Evolutionary conservation across 2,888 invertebrate genomes (phyloP).

Genomic region (Syritta pipiens): DNA sequence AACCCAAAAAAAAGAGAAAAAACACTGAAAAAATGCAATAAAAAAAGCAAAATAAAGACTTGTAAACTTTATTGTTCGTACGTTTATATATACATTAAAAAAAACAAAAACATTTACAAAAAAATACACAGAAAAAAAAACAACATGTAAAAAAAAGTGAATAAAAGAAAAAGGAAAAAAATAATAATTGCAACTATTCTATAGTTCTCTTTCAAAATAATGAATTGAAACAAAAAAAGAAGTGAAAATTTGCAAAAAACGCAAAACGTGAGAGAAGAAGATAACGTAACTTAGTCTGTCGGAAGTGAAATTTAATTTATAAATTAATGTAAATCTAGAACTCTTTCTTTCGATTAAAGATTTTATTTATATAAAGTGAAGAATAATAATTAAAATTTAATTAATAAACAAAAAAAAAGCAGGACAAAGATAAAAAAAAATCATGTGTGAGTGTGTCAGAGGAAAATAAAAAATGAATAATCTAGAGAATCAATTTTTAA

Average conservation of each 20-base stretch:
- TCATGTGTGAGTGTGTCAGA: conserved; percentile 55
- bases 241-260: conserved; percentile 16
- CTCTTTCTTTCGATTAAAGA: conserved; percentile 38
- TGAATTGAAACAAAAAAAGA: conserved; percentile 38
- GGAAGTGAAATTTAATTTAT: conserved; percentile 64
- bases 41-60: conserved; percentile 79
- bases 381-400: conserved; percentile 25
- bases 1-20: conserved; percentile 54
- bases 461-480: conserved; percentile 42
- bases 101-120: conserved; percentile 44
- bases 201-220: conserved; percentile 56
- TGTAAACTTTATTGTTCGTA: conserved; percentile 75
- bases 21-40: conserved; percentile 73
- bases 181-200: conserved; percentile 43
- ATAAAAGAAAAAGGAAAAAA: conserved; percentile 47
- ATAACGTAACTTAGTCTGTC: conserved; percentile 56
- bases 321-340: conserved; percentile 60
- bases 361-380: conserved; percentile 36
- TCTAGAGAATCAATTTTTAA: conserved; percentile 56
- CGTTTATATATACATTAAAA: conserved; percentile 72
- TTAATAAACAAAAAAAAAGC: conserved; percentile 19
- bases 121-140: conserved; percentile 58
- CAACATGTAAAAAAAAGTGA: conserved; percentile 48
- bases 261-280: conserved; percentile 32
- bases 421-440: conserved; percentile 34